phyloP scores from a whole-genome alignment of 2,113 vertebrate species.

The Melanotaenia duboulayi region DNA sequence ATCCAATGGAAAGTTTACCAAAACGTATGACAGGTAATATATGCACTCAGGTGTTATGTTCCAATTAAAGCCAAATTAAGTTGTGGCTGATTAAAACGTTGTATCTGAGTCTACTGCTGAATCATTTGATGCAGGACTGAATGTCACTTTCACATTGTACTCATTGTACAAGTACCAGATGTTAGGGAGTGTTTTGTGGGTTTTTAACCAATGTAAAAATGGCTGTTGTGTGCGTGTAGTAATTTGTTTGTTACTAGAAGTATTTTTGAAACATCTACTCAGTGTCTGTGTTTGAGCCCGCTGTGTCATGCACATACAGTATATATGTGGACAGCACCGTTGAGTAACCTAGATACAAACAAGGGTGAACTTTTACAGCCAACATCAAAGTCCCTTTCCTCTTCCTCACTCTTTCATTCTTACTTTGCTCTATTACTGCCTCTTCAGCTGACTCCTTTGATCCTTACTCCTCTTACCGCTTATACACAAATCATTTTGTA shows the following conservation, averaged over 20 bases:
- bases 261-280: background rate
- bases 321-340: background rate
- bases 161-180: too few species aligned
- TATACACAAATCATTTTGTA: background rate
- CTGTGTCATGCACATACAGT: background rate
- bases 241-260: background rate
- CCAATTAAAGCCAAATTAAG: too few species aligned
- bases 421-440: slow-evolving; percentile 24
- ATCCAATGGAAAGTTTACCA: too few species aligned
- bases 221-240: background rate
- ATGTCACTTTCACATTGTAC: too few species aligned
- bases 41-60: too few species aligned
- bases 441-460: slow-evolving; percentile 25
- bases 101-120: too few species aligned
- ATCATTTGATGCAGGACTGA: too few species aligned
- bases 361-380: slow-evolving; percentile 57
- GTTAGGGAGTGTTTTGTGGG: too few species aligned
- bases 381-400: slow-evolving; percentile 71
- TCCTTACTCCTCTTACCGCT: background rate
- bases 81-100: too few species aligned
- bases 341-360: slow-evolving; percentile 27
- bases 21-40: too few species aligned
- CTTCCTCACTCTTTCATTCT: slow-evolving; percentile 38
- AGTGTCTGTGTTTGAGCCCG: background rate
- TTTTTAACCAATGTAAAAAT: background rate